phyloP scores from a whole-genome alignment of 2,797 vertebrate genomes.

The Novumbra hubbsi region DNA sequence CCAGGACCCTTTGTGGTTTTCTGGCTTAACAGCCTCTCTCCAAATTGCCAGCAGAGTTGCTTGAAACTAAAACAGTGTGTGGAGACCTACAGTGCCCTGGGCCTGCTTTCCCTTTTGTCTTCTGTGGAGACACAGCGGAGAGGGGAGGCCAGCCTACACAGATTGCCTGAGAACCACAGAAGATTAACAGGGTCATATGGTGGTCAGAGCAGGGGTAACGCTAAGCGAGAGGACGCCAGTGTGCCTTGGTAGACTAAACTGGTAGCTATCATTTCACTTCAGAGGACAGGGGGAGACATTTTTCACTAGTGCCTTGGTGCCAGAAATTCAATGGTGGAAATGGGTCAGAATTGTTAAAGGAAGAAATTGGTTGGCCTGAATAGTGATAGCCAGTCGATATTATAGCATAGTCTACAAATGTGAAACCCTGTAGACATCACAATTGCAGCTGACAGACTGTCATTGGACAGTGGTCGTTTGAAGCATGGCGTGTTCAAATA shows the following conservation, averaged over 20 bases:
- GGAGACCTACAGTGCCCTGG: constrained; percentile 49
- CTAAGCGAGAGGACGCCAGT: constrained; percentile 49
- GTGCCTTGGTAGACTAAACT: constrained; percentile 55
- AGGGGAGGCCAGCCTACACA: constrained; percentile 39
- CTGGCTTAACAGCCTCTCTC: constrained; percentile 63
- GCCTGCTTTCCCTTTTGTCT: constrained; percentile 54
- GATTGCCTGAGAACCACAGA: constrained; percentile 46
- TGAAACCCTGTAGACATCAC: constrained; percentile 9
- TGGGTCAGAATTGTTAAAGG: neutral
- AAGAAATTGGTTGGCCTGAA: neutral
- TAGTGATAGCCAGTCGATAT: constrained; percentile 26
- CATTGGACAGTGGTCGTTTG: constrained; percentile 13
- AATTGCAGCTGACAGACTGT: constrained; percentile 7
- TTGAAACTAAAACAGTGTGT: constrained; percentile 40
- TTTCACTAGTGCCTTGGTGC: neutral
- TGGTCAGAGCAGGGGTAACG: constrained; percentile 64
- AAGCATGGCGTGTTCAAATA: constrained; percentile 29
- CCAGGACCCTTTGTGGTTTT: constrained; percentile 63
- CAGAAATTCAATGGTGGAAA: neutral
- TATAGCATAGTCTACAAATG: constrained; percentile 19
- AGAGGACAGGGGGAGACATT: neutral
- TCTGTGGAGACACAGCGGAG: constrained; percentile 43
- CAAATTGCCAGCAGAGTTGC: constrained; percentile 47
- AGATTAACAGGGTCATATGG: constrained; percentile 57
- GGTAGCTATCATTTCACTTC: neutral